phyloP scores from a whole-genome alignment of 2,113 vertebrate genomes.

The Pteropus alecto region DNA sequence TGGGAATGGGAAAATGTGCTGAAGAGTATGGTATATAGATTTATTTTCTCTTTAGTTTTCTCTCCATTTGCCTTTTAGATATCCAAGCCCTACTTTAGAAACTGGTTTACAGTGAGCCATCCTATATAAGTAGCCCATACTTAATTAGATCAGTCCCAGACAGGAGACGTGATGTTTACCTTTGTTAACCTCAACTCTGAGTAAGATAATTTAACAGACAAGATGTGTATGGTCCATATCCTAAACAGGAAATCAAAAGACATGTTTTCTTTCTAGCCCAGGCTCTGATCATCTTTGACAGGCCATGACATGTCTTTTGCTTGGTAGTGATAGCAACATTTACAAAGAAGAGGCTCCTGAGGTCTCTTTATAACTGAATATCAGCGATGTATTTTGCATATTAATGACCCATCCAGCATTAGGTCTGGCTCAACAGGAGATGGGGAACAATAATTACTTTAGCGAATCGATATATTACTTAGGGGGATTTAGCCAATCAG shows the following conservation, averaged over 20 bases:
- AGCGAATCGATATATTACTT: not conserved
- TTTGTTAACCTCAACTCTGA: constrained; percentile 64
- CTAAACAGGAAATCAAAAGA: constrained; percentile 43
- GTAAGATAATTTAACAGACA: constrained; percentile 57
- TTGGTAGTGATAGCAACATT: not conserved
- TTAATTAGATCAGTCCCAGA: constrained; percentile 70
- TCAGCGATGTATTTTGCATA: not conserved
- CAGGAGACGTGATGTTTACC: constrained; percentile 34
- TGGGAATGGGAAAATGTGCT: constrained; percentile 49
- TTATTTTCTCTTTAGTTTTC: not conserved
- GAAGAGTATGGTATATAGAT: not conserved
- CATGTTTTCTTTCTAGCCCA: constrained; percentile 25
- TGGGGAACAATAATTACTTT: not conserved
- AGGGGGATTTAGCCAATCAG: not conserved
- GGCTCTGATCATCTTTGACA: constrained; percentile 40
- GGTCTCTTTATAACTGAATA: not conserved
- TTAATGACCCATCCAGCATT: not conserved
- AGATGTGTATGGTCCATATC: constrained; percentile 16
- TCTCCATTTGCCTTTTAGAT: not conserved
- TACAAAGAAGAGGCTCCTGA: not conserved
- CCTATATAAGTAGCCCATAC: constrained; percentile 7
- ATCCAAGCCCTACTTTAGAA: not conserved
- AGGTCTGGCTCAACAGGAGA: not conserved
- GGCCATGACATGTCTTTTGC: not conserved
- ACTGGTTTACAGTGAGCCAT: not conserved